These are phyloP conservation scores for Agrypnus murinus DNA, from an alignment of 2,888 invertebrate species.

Conservation along the genomic window DNA sequence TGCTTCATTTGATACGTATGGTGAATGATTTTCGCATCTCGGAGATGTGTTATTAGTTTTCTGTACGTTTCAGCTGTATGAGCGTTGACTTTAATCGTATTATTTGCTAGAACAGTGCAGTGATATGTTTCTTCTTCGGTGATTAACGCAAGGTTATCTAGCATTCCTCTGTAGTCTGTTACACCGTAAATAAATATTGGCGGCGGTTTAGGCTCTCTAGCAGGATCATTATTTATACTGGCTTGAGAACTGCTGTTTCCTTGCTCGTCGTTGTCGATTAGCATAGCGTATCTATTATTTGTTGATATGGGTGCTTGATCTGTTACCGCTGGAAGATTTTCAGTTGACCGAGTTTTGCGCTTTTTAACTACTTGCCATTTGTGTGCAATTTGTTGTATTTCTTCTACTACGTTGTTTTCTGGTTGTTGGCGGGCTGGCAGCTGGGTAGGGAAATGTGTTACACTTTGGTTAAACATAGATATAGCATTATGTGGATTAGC, in stretches of 20 bases:
- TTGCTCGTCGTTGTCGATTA: too few relatives aligned
- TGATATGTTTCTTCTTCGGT: conserved; percentile 27
- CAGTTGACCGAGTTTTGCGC: neutral
- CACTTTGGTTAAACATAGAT: neutral
- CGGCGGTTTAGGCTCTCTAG: too few relatives aligned
- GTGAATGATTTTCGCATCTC: conserved; percentile 11
- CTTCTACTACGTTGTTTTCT: neutral
- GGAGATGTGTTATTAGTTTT: conserved; percentile 27
- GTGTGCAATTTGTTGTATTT: neutral
- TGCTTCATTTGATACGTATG: conserved; percentile 33
- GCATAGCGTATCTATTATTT: neutral
- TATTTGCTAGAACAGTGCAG: conserved; percentile 19
- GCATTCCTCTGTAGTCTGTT: neutral
- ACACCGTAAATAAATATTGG: neutral
- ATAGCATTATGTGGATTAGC: neutral
- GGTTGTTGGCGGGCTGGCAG: neutral
- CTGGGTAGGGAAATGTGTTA: neutral
- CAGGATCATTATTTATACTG: too few relatives aligned
- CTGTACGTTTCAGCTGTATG: conserved; percentile 26
- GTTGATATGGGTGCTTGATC: neutral
- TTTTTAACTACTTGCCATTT: neutral
- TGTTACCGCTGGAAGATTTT: neutral
- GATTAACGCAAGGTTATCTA: neutral
- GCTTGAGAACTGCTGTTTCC: too few relatives aligned
- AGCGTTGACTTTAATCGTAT: conserved; percentile 5